Base-by-base conservation (phyloP, 2,797 vertebrate species). In the Lutjanus argentimaculatus region DNA sequence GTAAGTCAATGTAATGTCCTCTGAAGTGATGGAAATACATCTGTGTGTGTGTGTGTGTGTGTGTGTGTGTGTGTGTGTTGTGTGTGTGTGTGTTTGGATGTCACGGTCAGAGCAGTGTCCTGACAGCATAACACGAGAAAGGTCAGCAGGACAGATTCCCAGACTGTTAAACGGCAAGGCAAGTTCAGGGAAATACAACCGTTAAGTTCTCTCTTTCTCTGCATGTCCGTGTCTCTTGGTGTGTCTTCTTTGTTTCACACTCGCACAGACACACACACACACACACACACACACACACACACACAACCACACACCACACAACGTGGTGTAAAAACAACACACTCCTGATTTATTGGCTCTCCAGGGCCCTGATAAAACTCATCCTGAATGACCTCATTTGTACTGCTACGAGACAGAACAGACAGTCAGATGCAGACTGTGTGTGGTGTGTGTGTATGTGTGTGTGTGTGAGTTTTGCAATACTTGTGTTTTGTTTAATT, bases 71-170 rank as follows among this genome's bases (percentile, higher is more conserved):
- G 62, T 59, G 57, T 53, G 43, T 63, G n/a, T 48, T 55, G 63
- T 68, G 59, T 68, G 56, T 55, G 80, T 82, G 75, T 82, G 87
- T 78, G n/a, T 57, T 71, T 83, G 61, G 15, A 80, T 82, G 81
- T 53, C 30, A 61, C 21, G 22, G 73, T 81, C 43, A 67, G 75
- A 73, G 88, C 66, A 67, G 78, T 75, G 83, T 43, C 69, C 51
- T 43, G 61, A 51, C 69, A 80, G 80, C 2, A 43, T 52, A 83
- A 87, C 67, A 68, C 45, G 55, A 87, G 80, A 92, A 90, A 92
- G 91, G 80, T 92, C 89, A 88, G 61, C n/a, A 40, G 73, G 83
- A 61, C 61, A 67, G 55, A 92, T 93, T 93, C 89, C 80, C 88
- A 93, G 89, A 85, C 90, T 79, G 82, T 92, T 90, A 91, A 91